Conservation (phyloP, 2,888 invertebrate genomes). For the Nematopogon swammerdamellus region DNA sequence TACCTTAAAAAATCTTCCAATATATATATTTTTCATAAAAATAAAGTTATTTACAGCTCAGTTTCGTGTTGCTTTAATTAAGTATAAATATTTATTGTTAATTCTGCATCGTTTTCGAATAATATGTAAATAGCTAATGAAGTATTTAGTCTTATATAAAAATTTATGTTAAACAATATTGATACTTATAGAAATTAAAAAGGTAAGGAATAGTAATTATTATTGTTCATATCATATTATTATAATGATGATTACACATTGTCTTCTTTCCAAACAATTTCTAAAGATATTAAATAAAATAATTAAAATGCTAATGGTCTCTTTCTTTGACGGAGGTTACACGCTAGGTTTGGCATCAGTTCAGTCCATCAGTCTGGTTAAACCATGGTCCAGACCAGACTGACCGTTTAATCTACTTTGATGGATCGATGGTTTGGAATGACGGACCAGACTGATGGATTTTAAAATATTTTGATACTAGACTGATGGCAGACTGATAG, state of each 20-base stretch:
- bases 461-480: too few relatives aligned
- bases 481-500: too few relatives aligned
- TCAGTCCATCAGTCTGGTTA: too few relatives aligned
- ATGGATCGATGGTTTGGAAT: too few relatives aligned
- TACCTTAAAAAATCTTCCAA: too few relatives aligned
- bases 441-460: too few relatives aligned
- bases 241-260: conserved; percentile 55
- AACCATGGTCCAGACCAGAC: too few relatives aligned
- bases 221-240: conserved; percentile 71
- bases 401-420: too few relatives aligned
- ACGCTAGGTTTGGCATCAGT: too few relatives aligned
- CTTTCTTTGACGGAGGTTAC: conserved; percentile 35
- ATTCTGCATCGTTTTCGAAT: neutral
- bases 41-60: too few relatives aligned
- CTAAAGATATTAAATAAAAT: conserved; percentile 67
- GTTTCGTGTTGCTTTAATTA: neutral
- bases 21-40: too few relatives aligned
- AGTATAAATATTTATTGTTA: neutral
- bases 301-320: conserved; percentile 51
- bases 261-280: conserved; percentile 75
- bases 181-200: neutral
- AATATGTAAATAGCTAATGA: neutral
- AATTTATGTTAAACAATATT: neutral
- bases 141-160: neutral
- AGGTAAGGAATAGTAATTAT: conserved; percentile 33